Percentiles rank a stretch among this genome's conserved stretches.
Conservation (phyloP, 2,888 invertebrate genomes). For the Nephrocerus scutellatus region DNA sequence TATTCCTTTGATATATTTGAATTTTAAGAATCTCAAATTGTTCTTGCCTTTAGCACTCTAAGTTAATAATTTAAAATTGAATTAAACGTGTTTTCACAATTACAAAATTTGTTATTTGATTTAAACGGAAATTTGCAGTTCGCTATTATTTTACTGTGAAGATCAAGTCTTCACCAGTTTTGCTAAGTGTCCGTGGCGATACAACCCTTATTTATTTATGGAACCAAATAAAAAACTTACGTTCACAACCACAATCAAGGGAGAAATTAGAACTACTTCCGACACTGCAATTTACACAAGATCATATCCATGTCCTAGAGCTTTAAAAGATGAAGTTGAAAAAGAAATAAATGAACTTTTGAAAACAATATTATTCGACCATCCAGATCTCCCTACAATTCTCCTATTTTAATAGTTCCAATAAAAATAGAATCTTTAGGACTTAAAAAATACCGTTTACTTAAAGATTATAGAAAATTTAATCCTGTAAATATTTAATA, state of each 20-base stretch:
- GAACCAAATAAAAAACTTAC: neutral
- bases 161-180: too few species aligned
- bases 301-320: neutral
- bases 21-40: too few species aligned
- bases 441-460: constrained; percentile 9
- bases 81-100: too few species aligned
- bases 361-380: constrained; percentile 22
- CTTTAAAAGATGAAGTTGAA: neutral
- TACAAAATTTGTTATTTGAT: too few species aligned
- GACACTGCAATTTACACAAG: neutral
- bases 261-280: neutral
- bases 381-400: constrained; percentile 21
- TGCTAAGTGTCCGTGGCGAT: too few species aligned
- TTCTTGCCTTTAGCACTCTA: too few species aligned
- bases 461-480: constrained; percentile 7
- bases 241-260: neutral
- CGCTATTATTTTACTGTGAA: too few species aligned
- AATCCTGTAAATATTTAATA: constrained; percentile 5
- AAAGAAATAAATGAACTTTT: neutral
- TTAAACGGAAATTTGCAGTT: too few species aligned
- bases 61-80: too few species aligned
- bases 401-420: constrained; percentile 20
- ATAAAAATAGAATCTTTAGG: constrained; percentile 12
- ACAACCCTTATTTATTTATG: neutral
- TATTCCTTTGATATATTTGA: too few species aligned